A percentile compares a stretch with the other conserved stretches of the same genome.
These are phyloP conservation scores for Terrapene triunguis DNA, from an alignment of 2,113 vertebrate genomes.

Conservation along the genomic window DNA sequence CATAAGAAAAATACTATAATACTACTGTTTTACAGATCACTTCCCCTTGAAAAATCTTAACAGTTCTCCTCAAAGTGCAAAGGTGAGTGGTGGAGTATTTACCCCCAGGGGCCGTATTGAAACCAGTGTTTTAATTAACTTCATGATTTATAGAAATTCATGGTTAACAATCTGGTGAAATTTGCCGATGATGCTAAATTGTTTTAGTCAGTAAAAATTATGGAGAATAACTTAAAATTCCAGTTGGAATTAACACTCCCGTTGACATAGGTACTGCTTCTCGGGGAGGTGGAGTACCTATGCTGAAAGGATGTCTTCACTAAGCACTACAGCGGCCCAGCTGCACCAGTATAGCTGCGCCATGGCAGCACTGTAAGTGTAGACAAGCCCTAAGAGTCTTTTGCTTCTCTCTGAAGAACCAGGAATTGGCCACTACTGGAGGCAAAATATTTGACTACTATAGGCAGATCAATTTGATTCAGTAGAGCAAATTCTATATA, in stretches of 20 bases:
- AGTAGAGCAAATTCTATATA: background rate
- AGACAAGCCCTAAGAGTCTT: background rate
- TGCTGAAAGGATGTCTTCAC: background rate
- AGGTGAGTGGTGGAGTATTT: background rate
- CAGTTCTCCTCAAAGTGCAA: background rate
- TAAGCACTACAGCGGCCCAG: background rate
- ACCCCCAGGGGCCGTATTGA: background rate
- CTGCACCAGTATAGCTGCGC: background rate
- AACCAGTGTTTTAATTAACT: background rate
- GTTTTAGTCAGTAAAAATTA: constrained; percentile 8
- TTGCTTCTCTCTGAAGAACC: background rate
- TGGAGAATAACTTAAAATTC: background rate
- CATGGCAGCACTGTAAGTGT: background rate
- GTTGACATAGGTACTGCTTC: background rate
- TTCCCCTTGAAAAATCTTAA: background rate
- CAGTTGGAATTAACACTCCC: rapidly evolving
- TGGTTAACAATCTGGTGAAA: background rate
- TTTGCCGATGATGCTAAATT: background rate
- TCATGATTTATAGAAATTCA: background rate
- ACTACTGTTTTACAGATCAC: background rate
- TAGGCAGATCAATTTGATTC: background rate
- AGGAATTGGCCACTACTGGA: background rate
- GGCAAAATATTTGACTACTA: background rate
- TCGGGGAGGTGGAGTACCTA: background rate
- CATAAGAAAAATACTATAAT: background rate